Base-by-base conservation (phyloP, 2,888 invertebrate species). In the Gisinianus flammeolus region DNA sequence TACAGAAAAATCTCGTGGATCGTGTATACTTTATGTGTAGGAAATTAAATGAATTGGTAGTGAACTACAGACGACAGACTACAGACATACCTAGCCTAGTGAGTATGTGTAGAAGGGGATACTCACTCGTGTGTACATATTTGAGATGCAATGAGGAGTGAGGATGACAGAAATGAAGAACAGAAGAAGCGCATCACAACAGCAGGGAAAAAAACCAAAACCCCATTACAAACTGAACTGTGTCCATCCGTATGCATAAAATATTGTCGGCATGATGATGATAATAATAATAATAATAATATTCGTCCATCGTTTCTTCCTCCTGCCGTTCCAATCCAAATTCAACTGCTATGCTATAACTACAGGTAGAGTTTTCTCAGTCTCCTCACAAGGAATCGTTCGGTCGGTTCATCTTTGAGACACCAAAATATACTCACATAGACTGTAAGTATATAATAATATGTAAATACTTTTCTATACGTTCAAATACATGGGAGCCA, bases 361-460 rank as follows among this genome's bases (percentile, higher is more conserved):
- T n/a, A n/a, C n/a, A n/a, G n/a, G n/a, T n/a, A n/a, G n/a, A n/a
- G n/a, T n/a, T n/a, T n/a, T n/a, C n/a, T n/a, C n/a, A n/a, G n/a
- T n/a, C n/a, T n/a, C n/a, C n/a, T n/a, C n/a, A n/a, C n/a, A n/a
- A n/a, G n/a, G n/a, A n/a, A n/a, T n/a, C n/a, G n/a, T n/a, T 35
- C 35, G 33, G 73, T 73, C 73, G 73, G 73, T 73, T 64, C n/a
- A n/a, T n/a, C 73, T 73, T 73, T 73, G 73, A 73, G 73, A 62
- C 62, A n/a, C 6, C n/a, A n/a, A n/a, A n/a, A n/a, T n/a, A n/a
- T n/a, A n/a, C n/a, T n/a, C n/a, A n/a, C n/a, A 54, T n/a, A 54
- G 8, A 54, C 8, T 54, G 54, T 4, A n/a, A 12, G 54, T 54
- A 54, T n/a, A 54, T 54, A 44, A 54, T n/a, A n/a, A n/a, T n/a